Evolutionary conservation across 2,113 vertebrate genomes (phyloP), one percentile per base, ranked within the genome.

Genomic region (Odontesthes bonariensis): DNA sequence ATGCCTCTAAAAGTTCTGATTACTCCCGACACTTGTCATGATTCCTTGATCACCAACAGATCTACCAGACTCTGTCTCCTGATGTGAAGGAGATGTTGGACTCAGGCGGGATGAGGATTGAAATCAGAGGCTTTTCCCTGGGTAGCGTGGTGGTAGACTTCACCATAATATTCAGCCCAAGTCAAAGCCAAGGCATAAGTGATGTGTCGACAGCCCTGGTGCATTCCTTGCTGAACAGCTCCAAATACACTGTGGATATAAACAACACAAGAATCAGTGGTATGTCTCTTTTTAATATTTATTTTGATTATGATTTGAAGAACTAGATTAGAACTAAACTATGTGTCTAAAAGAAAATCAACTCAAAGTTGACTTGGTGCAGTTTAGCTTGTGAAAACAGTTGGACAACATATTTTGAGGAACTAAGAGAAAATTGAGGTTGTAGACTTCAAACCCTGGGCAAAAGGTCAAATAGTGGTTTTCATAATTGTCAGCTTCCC

Each of bases 61-160:
- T 96, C 72, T 72, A 53, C 40, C 77, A 27, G 22, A 91, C 88
- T 86, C 46, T 95, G 46, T 81, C 94, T 23, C 35, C 62, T 52
- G 49, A 91, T 12, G 54, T 93, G 46, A 84, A 68, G 32, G 83
- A 74, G 47, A 78, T 96, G 88, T 12, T 96, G 79, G 82, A 91
- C 52, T 74, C 89, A 0, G 90, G 89, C 0, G 55, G 84, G 62
- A 83, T 97, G 67, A 87, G 79, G 60, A 70, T 98, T 23, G 59
- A 92, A 63, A 69, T 98, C 75, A 92, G 1, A 0, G 14, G 81
- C 32, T 57, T 97, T 22, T 77, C 82, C 54, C 83, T 55, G 0
- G 96, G 96, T 62, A 97, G 96, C 2, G 75, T 96, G 0, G 86
- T 95, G 53, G 92, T 96, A 23, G 83, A 81, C 44, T 96, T 96